phyloP scores from a whole-genome alignment of 2,113 vertebrate genomes.

The Lophochroa leadbeateri region DNA sequence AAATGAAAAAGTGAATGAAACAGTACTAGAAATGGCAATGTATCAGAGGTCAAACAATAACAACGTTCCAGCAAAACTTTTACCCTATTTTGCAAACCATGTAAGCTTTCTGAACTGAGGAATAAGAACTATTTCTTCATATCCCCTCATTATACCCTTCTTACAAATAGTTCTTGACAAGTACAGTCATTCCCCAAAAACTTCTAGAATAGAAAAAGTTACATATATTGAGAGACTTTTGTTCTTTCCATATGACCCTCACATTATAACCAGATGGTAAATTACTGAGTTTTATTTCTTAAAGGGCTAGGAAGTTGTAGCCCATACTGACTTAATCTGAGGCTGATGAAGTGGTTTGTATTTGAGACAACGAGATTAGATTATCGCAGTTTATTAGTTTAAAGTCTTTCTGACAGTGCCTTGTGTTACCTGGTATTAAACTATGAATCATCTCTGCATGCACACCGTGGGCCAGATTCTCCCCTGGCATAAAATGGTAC shows the following conservation, averaged over 20 bases:
- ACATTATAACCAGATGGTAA: conserved; percentile 65
- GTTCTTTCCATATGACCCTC: conserved; percentile 23
- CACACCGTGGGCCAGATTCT: not conserved
- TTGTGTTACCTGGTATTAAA: conserved; percentile 60
- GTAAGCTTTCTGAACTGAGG: not conserved
- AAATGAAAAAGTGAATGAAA: conserved; percentile 23
- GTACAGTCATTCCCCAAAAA: not conserved
- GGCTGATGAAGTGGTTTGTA: conserved; percentile 66
- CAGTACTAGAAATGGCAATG: conserved; percentile 14
- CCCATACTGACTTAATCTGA: conserved; percentile 67
- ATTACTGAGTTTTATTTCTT: conserved; percentile 43
- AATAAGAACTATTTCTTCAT: conserved; percentile 27
- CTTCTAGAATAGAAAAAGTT: conserved; percentile 21
- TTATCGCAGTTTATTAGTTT: conserved; percentile 68
- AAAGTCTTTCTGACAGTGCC: conserved; percentile 60
- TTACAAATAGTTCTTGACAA: conserved; percentile 42
- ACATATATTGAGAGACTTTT: not conserved
- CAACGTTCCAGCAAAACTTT: not conserved
- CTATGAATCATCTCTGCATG: conserved; percentile 38
- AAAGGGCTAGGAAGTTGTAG: conserved; percentile 20
- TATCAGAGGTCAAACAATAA: not conserved
- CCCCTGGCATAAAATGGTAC: not conserved
- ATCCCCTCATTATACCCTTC: not conserved
- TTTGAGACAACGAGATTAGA: conserved; percentile 65
- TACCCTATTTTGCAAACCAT: not conserved